phyloP scores from a whole-genome alignment of 2,888 invertebrate genomes.

The Helicoverpa assulta region DNA sequence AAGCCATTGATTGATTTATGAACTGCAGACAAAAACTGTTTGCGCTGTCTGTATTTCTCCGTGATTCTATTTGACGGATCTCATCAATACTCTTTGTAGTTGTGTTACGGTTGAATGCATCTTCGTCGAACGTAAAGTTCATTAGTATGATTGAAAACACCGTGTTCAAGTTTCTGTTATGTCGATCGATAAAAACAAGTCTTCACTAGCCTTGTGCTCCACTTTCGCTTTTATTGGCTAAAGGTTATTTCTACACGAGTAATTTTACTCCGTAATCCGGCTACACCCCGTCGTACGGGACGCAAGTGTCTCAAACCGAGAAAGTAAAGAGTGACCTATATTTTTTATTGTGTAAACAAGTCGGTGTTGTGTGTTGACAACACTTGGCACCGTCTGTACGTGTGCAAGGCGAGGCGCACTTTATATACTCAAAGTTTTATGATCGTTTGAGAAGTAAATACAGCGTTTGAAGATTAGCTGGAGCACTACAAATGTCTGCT shows the following conservation, averaged over 20 bases:
- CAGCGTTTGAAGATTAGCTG: conserved; percentile 23
- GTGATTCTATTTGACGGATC: neutral
- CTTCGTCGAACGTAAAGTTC: conserved; percentile 38
- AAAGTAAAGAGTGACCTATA: conserved; percentile 62
- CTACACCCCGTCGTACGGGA: conserved; percentile 47
- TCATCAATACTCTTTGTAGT: conserved; percentile 18
- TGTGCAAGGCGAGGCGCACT: conserved; percentile 11
- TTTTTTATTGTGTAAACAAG: conserved; percentile 63
- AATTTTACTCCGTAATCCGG: conserved; percentile 57
- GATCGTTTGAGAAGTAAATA: conserved; percentile 11
- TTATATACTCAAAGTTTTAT: conserved; percentile 13
- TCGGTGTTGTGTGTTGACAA: conserved; percentile 51
- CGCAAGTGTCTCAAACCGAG: conserved; percentile 50
- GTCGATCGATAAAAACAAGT: conserved; percentile 72
- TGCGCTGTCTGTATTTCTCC: neutral
- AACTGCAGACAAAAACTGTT: neutral
- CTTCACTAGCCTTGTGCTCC: conserved; percentile 74
- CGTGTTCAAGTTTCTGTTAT: conserved; percentile 64
- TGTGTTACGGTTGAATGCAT: conserved; percentile 26
- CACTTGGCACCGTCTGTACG: conserved; percentile 52
- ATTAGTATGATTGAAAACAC: conserved; percentile 60
- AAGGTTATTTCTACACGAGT: conserved; percentile 71
- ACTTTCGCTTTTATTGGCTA: conserved; percentile 77
- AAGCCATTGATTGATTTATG: neutral
- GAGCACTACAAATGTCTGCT: conserved; percentile 30